Conservation (phyloP, 2,888 invertebrate genomes). For the Xanthia togata region DNA sequence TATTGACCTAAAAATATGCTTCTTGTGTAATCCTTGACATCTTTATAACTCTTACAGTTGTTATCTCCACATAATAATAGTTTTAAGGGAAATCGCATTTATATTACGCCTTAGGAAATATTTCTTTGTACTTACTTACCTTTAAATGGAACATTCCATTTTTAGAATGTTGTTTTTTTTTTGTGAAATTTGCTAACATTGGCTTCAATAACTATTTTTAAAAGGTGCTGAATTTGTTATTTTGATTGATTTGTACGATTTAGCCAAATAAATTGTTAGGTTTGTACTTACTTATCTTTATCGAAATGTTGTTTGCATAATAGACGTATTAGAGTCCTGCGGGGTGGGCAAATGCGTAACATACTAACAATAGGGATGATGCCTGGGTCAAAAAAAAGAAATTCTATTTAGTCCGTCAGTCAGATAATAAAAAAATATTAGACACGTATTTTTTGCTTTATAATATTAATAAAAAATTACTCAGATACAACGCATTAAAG, state of each 20-base stretch:
- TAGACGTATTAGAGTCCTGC: neutral
- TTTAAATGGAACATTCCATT: constrained; percentile 57
- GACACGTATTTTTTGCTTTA: too few species aligned
- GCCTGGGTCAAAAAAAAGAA: too few species aligned
- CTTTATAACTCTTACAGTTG: constrained; percentile 24
- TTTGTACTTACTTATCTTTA: constrained; percentile 48
- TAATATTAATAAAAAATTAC: too few species aligned
- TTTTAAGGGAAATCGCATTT: constrained; percentile 55
- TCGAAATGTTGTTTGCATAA: constrained; percentile 18
- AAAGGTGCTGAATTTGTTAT: constrained; percentile 2
- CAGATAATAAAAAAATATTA: too few species aligned
- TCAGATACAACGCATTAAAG: too few species aligned
- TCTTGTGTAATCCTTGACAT: constrained; percentile 4
- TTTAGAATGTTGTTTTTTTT: constrained; percentile 18
- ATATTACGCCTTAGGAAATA: constrained; percentile 27
- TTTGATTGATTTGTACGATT: constrained; percentile 2
- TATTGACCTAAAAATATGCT: neutral
- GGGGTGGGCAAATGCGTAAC: too few species aligned
- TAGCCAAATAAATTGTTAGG: constrained; percentile 22
- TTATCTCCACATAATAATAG: constrained; percentile 28
- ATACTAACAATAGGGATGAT: too few species aligned
- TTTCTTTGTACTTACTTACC: constrained; percentile 46
- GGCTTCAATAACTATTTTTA: neutral
- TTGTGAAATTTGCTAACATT: neutral
- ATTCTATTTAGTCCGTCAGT: too few species aligned